Percentiles rank a stretch among this genome's conserved stretches.
Conservation (phyloP, 2,113 vertebrate species). For the Felis catus region F.catus_Fca126_mat1.0 CM031412.1:155329501-155330000, state of each 20-base stretch:
- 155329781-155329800: neutral
- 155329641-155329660: conserved; percentile 43
- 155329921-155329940: conserved; percentile 88
- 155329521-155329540: conserved; percentile 53
- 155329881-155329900: conserved; percentile 80
- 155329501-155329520: conserved; percentile 58
- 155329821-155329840: conserved; percentile 64
- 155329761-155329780: neutral
- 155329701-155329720: conserved; percentile 73
- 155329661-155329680: conserved; percentile 75
- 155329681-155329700: conserved; percentile 67
- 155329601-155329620: conserved; percentile 52
- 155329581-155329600: conserved; percentile 59
- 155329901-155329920: conserved; percentile 86
- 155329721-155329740: conserved; percentile 77
- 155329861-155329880: conserved; percentile 82
- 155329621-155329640: conserved; percentile 65
- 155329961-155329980: conserved; percentile 89
- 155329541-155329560: neutral
- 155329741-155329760: conserved; percentile 57
- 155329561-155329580: neutral
- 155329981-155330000: conserved; percentile 92
- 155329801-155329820: conserved; percentile 43
- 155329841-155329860: conserved; percentile 73
- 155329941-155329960: conserved; percentile 88